These are phyloP conservation scores for Stichopus chloronotus DNA, from an alignment of 35 echinoderm and acorn worm species.

Conservation along the genomic window DNA sequence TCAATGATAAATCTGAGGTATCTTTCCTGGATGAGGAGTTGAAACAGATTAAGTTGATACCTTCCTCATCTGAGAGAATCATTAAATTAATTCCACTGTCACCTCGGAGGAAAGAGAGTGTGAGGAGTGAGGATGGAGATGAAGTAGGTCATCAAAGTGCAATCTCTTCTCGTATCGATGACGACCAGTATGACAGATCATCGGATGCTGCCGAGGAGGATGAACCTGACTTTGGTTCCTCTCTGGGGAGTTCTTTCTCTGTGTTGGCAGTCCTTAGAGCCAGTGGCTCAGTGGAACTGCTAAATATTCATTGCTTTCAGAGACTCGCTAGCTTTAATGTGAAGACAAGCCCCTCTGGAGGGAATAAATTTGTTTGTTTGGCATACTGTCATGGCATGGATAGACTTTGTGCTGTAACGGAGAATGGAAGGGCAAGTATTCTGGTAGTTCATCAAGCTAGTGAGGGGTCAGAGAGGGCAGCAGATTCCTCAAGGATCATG, in stretches of 20 bases:
- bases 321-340: neutral
- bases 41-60: neutral
- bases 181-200: constrained; percentile 48
- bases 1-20: neutral
- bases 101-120: constrained; percentile 14
- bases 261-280: constrained; percentile 28
- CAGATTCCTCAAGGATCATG: neutral
- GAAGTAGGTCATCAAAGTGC: constrained; percentile 41
- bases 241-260: neutral
- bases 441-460: constrained; percentile 33
- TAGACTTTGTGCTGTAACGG: constrained; percentile 38
- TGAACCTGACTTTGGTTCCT: constrained; percentile 50
- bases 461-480: constrained; percentile 18
- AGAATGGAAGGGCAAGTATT: constrained; percentile 31
- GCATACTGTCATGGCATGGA: constrained; percentile 53
- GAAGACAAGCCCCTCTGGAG: neutral
- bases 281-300: constrained; percentile 26
- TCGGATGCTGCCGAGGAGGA: constrained; percentile 59
- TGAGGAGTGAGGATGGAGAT: constrained; percentile 46
- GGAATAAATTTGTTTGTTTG: neutral
- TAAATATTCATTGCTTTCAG: constrained; percentile 28
- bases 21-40: neutral
- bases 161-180: constrained; percentile 50
- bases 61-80: neutral
- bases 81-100: constrained; percentile 45